Evolutionary conservation across 1,140 invertebrate species (phyloP).

Genomic region (Pseudomyrmex dendroicus): DNA sequence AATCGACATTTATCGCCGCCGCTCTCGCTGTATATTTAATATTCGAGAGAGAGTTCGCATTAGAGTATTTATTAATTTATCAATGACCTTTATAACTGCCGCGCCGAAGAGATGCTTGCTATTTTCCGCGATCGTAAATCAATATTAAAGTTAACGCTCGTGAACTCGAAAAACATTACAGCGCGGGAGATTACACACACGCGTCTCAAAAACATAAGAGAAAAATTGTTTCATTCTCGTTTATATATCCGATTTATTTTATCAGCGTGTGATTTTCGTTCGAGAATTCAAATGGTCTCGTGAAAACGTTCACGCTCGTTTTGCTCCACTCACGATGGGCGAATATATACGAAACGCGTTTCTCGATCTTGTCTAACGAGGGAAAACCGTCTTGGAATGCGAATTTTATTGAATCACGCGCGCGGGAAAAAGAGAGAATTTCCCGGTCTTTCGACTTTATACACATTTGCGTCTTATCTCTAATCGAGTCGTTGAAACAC

Average conservation of each 20-base stretch:
- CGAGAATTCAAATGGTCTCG: not conserved
- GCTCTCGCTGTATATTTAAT: slow-evolving; percentile 27
- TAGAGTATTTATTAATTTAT: slow-evolving; percentile 58
- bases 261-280: not conserved
- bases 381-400: not conserved
- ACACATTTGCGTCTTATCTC: slow-evolving; percentile 29
- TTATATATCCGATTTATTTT: not conserved
- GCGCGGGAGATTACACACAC: not conserved
- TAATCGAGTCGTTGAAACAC: slow-evolving; percentile 38
- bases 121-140: slow-evolving; percentile 1
- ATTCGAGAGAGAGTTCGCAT: not conserved
- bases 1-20: slow-evolving; percentile 54
- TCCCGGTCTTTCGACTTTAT: slow-evolving; percentile 12
- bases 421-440: not conserved
- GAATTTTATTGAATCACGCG: slow-evolving; percentile 30
- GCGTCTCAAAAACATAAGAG: not conserved
- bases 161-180: not conserved
- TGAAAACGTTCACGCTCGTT: not conserved
- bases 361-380: slow-evolving; percentile 26
- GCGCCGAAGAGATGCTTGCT: not conserved
- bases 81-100: not conserved
- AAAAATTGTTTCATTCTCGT: not conserved
- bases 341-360: not conserved
- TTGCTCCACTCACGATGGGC: not conserved
- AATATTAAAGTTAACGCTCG: slow-evolving; percentile 22